Conservation (phyloP, 2,888 invertebrate genomes). For the Phaedon cochleariae region DNA sequence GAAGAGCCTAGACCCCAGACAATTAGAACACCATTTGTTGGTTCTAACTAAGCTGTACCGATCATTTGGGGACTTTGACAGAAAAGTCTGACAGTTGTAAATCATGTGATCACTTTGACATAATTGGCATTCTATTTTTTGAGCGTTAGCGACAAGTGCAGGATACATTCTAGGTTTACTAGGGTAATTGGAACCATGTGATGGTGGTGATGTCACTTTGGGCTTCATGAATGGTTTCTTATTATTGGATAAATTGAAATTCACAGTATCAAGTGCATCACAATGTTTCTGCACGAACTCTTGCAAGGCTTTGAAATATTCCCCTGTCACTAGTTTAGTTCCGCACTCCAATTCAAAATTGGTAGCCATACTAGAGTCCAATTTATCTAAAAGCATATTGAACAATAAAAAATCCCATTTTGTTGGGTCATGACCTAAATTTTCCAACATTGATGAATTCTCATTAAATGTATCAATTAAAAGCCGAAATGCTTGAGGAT, state of each 20-base stretch:
- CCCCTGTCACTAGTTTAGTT: neutral
- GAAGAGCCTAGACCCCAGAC: neutral
- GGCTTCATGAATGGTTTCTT: neutral
- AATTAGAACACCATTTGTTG: neutral
- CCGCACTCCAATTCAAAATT: neutral
- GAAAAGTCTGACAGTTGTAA: neutral
- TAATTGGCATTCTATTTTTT: neutral
- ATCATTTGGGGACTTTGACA: neutral
- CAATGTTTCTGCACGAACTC: neutral
- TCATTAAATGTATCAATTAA: neutral
- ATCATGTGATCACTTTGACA: neutral
- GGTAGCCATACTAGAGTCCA: neutral
- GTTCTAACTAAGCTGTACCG: neutral
- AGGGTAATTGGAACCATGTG: neutral
- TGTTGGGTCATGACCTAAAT: too few relatives aligned
- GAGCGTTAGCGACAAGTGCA: neutral
- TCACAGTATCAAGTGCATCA: neutral
- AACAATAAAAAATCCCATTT: neutral
- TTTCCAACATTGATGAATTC: neutral
- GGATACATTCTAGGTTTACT: neutral
- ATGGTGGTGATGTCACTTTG: neutral
- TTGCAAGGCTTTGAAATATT: neutral
- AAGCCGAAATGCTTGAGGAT: neutral
- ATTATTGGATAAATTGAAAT: neutral
- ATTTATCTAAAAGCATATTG: neutral